Evolutionary conservation across 1,140 invertebrate genomes (phyloP).

Genomic region (Pectinophora gossypiella): DNA sequence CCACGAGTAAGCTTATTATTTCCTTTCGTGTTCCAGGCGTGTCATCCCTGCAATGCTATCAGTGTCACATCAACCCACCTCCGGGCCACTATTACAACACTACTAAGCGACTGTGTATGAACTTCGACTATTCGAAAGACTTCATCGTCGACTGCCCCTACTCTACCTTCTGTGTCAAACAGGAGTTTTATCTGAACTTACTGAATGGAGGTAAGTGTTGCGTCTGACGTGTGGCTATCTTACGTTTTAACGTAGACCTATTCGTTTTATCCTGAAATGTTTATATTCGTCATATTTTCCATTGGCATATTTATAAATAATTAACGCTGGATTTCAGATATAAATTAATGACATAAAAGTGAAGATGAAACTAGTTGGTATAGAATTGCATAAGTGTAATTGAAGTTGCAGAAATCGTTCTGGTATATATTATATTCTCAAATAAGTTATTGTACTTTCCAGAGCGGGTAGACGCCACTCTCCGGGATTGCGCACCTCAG

Average conservation of each 20-base stretch:
- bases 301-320: too few relatives aligned
- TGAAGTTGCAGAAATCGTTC: too few relatives aligned
- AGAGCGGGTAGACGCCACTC: conserved; percentile 79
- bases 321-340: too few relatives aligned
- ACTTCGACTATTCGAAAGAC: conserved; percentile 81
- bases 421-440: too few relatives aligned
- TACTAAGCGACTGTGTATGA: conserved; percentile 78
- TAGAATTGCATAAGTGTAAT: too few relatives aligned
- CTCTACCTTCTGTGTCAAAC: conserved; percentile 88
- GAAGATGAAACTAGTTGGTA: too few relatives aligned
- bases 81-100: conserved; percentile 65
- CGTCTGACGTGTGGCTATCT: too few relatives aligned
- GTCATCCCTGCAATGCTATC: conserved; percentile 77
- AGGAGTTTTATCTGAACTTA: conserved; percentile 78
- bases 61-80: conserved; percentile 79
- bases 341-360: too few relatives aligned
- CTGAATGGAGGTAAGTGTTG: conserved; percentile 76
- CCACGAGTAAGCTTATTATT: not conserved
- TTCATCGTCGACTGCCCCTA: conserved; percentile 85
- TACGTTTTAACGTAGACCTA: too few relatives aligned
- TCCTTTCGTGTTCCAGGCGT: conserved; percentile 42
- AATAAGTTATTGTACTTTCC: too few relatives aligned
- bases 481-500: conserved; percentile 84
- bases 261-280: too few relatives aligned
- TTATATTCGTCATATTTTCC: too few relatives aligned